phyloP scores from a whole-genome alignment of 2,888 invertebrate species.

The Coelogynopora nodosa region DNA sequence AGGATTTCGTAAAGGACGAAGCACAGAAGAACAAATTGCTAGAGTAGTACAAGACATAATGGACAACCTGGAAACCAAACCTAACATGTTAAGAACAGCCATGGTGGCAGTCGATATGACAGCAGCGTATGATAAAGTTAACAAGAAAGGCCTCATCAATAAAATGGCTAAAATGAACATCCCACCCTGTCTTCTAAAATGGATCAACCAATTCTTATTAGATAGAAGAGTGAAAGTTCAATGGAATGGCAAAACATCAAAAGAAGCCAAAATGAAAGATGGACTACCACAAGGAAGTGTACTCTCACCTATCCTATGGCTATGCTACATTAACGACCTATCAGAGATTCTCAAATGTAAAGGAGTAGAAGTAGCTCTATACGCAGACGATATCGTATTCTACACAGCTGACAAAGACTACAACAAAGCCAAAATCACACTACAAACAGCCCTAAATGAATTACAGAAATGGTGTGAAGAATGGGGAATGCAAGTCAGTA shows the following conservation, averaged over 20 bases:
- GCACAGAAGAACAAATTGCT: slow-evolving; percentile 28
- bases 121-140: neutral
- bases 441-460: neutral
- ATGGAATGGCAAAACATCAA: neutral
- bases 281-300: slow-evolving; percentile 14
- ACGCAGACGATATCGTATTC: neutral
- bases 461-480: neutral
- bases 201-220: neutral
- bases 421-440: neutral
- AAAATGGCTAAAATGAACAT: neutral
- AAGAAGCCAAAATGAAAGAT: neutral
- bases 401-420: neutral
- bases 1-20: neutral
- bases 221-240: slow-evolving; percentile 19
- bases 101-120: slow-evolving; percentile 1
- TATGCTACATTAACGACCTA: slow-evolving; percentile 38
- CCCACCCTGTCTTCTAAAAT: neutral
- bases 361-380: slow-evolving; percentile 29
- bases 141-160: slow-evolving; percentile 11
- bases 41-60: slow-evolving; percentile 2
- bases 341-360: neutral
- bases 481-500: neutral
- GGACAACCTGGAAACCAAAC: neutral
- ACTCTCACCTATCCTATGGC: slow-evolving; percentile 17
- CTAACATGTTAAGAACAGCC: neutral